A percentile compares a stretch with the other conserved stretches of the same genome.
Evolutionary conservation across 2,888 invertebrate species (phyloP).

Genomic region (Suillia variegata): DNA sequence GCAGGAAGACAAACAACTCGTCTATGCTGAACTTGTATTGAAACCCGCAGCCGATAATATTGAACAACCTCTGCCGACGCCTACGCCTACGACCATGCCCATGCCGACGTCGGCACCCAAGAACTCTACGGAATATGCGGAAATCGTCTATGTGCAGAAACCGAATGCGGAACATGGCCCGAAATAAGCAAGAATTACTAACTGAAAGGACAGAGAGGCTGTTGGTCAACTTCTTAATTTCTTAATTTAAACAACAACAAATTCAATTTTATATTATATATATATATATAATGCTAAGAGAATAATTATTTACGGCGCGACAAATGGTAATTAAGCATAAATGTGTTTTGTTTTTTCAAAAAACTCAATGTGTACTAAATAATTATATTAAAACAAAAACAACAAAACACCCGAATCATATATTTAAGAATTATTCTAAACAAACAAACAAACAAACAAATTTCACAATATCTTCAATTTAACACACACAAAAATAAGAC

Average conservation of each 20-base stretch:
- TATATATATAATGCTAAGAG: too few species aligned
- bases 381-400: constrained; percentile 22
- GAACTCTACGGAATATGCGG: constrained; percentile 78
- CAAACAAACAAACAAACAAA: too few species aligned
- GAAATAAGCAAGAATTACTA: constrained; percentile 29
- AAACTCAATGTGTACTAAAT: too few species aligned
- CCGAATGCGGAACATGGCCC: constrained; percentile 32
- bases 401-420: constrained; percentile 18
- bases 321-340: constrained; percentile 4
- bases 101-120: constrained; percentile 56
- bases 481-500: not conserved
- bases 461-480: constrained; percentile 34
- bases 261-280: too few species aligned
- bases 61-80: constrained; percentile 35
- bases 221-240: too few species aligned
- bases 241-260: too few species aligned
- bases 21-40: constrained; percentile 76
- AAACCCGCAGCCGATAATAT: constrained; percentile 59
- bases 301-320: too few species aligned
- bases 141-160: constrained; percentile 72
- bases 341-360: not conserved
- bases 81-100: constrained; percentile 49
- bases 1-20: constrained; percentile 69
- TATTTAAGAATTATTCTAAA: too few species aligned
- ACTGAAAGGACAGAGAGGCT: constrained; percentile 3